A percentile compares a stretch with the other conserved stretches of the same genome.
phyloP scores from a whole-genome alignment of 1,140 invertebrate genomes.

The Lutraria rhynchaena region DNA sequence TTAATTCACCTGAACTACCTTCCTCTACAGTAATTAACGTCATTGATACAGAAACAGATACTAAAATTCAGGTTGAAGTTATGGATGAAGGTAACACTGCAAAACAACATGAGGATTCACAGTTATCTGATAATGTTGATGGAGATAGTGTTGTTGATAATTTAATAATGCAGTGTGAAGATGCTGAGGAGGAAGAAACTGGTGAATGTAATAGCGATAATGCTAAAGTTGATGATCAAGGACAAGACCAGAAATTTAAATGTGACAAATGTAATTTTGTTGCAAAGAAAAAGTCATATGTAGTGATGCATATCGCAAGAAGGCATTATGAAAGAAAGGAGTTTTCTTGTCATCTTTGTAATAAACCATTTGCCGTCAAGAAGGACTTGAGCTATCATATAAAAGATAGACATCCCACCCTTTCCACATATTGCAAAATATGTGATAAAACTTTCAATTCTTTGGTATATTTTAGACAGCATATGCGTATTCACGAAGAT shows the following conservation, averaged over 20 bases:
- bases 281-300: conserved; percentile 31
- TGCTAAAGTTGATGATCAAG: no score
- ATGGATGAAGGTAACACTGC: no score
- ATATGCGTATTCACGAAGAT: conserved; percentile 69
- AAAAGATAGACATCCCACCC: conserved; percentile 61
- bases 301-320: conserved; percentile 37
- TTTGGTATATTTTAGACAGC: conserved; percentile 62
- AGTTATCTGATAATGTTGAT: no score
- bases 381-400: conserved; percentile 70
- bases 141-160: no score
- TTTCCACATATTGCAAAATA: conserved; percentile 70
- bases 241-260: conserved; percentile 16
- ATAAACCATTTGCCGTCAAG: conserved; percentile 67
- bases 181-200: no score
- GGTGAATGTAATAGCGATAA: no score
- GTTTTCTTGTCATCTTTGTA: conserved; percentile 68
- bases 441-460: conserved; percentile 75
- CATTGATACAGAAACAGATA: no score
- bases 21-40: no score
- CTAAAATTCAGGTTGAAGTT: no score
- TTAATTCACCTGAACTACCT: conserved; percentile 14
- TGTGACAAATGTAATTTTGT: conserved; percentile 48
- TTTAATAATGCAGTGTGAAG: no score
- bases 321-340: conserved; percentile 57
- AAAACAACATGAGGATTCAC: no score